Percentiles rank a stretch among this genome's conserved stretches.
These are phyloP conservation scores for Cheirogaleus major DNA, from an alignment of 2,797 vertebrate species.

Conservation along the genomic window DNA sequence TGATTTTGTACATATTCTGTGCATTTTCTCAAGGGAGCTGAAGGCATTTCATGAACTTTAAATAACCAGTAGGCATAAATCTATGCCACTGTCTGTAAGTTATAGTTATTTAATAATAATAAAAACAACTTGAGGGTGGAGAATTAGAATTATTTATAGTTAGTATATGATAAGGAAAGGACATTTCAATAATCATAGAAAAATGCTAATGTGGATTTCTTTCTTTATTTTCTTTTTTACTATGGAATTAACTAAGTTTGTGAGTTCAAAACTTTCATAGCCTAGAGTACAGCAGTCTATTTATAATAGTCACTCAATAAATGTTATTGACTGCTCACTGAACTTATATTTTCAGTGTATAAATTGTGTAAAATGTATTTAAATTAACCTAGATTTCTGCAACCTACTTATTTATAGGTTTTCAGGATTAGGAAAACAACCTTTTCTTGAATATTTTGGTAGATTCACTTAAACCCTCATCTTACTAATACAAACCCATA, in stretches of 20 bases:
- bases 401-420: background rate
- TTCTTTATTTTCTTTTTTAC: background rate
- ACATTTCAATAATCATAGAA: background rate
- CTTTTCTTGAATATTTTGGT: background rate
- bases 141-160: conserved; percentile 46
- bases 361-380: background rate
- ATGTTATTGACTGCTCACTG: background rate
- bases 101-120: conserved; percentile 35
- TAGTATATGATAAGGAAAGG: conserved; percentile 13
- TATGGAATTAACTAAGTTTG: background rate
- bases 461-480: background rate
- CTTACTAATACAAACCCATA: background rate
- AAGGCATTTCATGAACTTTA: conserved; percentile 62
- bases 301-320: conserved; percentile 17
- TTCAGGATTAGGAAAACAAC: background rate
- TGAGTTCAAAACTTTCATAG: background rate
- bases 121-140: conserved; percentile 9
- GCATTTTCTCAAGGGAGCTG: conserved; percentile 52
- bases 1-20: conserved; percentile 44
- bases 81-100: conserved; percentile 35
- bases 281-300: background rate
- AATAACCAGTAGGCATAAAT: conserved; percentile 54
- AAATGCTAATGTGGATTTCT: conserved; percentile 15
- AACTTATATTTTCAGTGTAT: conserved; percentile 31
- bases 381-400: background rate